Conservation (phyloP, 2,113 vertebrate species). For the Platanista minor region DNA sequence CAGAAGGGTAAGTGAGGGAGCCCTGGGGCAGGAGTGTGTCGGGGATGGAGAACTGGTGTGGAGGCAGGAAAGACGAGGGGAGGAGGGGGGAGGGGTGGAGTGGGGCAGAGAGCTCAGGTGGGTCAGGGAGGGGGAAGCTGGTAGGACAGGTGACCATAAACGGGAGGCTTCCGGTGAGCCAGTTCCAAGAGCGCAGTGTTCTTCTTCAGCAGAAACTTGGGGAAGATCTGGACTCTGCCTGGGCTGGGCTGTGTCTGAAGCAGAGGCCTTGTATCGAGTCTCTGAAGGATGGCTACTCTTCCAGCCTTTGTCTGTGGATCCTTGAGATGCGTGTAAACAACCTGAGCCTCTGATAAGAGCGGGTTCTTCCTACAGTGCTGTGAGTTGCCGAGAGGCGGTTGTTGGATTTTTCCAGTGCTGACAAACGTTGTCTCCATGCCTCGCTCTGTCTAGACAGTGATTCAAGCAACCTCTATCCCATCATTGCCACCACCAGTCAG, state of each 20-base stretch:
- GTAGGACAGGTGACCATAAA: neutral
- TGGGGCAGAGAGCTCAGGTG: neutral
- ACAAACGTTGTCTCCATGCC: neutral
- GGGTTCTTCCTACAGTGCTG: neutral
- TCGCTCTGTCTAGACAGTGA: neutral
- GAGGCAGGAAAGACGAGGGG: neutral
- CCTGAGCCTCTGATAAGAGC: neutral
- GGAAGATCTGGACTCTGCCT: too few species aligned
- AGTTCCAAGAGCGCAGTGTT: neutral
- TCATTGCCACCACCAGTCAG: neutral
- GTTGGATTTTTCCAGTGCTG: neutral
- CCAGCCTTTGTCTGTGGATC: neutral
- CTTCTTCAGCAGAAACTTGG: neutral
- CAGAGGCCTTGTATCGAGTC: neutral
- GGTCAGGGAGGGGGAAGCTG: neutral
- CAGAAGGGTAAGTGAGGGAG: neutral
- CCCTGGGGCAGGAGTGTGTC: neutral
- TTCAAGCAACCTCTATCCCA: neutral
- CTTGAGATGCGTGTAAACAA: neutral
- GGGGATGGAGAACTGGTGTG: neutral
- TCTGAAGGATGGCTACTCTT: neutral
- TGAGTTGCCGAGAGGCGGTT: neutral
- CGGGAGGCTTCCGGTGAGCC: neutral
- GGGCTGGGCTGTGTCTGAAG: neutral
- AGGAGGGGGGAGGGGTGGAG: neutral